Percentiles rank a stretch among this genome's conserved stretches.
phyloP scores from a whole-genome alignment of 2,113 vertebrate species.

The Dolichallabes microphthalmus region DNA sequence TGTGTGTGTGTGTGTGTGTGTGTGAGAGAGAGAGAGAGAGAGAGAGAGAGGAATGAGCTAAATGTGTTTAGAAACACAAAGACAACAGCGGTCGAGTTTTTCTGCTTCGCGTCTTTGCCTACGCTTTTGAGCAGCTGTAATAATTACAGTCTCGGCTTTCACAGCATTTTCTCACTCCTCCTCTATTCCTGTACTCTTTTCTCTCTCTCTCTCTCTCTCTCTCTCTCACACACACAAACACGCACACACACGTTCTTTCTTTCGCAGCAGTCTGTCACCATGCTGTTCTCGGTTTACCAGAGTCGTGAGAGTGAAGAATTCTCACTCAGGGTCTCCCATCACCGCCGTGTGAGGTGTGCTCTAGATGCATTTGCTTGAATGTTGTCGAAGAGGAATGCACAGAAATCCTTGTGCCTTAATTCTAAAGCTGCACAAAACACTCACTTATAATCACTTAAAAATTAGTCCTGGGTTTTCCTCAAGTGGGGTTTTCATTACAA shows the following conservation, averaged over 20 bases:
- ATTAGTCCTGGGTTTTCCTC: no score
- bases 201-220: not conserved
- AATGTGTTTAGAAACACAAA: not conserved
- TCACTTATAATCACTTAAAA: no score
- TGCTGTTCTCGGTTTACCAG: constrained; percentile 7
- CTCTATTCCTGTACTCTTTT: not conserved
- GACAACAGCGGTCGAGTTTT: not conserved
- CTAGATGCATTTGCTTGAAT: not conserved
- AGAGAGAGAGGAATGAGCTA: not conserved
- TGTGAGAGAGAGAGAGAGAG: not conserved
- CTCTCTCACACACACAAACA: not conserved
- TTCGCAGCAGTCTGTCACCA: constrained; percentile 1
- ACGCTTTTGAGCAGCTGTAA: constrained; percentile 35
- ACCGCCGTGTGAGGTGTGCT: not conserved
- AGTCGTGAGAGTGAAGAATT: constrained; percentile 8
- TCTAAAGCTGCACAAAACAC: not conserved
- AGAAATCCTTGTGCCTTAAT: not conserved
- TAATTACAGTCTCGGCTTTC: constrained; percentile 35
- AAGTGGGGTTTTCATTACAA: no score
- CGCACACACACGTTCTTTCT: not conserved
- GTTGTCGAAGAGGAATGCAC: not conserved
- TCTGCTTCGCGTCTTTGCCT: not conserved
- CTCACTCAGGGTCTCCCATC: constrained; percentile 2
- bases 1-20: not conserved
- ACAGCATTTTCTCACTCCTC: not conserved